Conservation (phyloP, 2,113 vertebrate genomes). For the Prinia subflava region DNA sequence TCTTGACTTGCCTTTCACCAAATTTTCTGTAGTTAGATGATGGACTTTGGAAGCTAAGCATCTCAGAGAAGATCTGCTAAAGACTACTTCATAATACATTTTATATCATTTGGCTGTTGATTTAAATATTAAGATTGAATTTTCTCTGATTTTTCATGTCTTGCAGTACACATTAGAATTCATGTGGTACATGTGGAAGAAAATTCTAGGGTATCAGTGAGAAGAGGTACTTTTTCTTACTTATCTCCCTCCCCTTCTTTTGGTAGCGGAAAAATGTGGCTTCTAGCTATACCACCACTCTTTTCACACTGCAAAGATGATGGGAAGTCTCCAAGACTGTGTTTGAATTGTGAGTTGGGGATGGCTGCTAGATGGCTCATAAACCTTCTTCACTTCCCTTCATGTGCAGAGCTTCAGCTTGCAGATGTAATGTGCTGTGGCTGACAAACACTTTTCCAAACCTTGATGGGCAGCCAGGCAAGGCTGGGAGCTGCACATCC, state of each 20-base stretch:
- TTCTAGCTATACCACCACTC: neutral
- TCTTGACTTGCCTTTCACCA: slow-evolving; percentile 54
- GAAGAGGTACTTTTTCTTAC: neutral
- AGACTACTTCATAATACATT: neutral
- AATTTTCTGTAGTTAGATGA: slow-evolving; percentile 27
- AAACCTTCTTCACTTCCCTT: neutral
- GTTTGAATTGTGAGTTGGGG: fast-evolving
- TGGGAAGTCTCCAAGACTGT: neutral
- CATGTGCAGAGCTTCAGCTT: neutral
- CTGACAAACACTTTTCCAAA: neutral
- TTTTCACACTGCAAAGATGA: neutral
- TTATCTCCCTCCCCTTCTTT: neutral
- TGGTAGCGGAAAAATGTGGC: neutral
- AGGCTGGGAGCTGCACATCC: neutral
- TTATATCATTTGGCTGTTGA: neutral
- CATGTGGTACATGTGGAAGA: neutral
- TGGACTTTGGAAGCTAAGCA: neutral
- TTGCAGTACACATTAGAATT: neutral
- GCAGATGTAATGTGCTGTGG: neutral
- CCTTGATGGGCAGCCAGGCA: fast-evolving
- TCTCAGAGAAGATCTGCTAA: neutral
- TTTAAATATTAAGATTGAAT: neutral
- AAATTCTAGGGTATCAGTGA: neutral
- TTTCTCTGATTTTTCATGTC: neutral
- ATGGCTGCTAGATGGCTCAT: neutral